Evolutionary conservation across 1,140 invertebrate species (phyloP), one percentile per base, ranked within the genome.

Genomic region (Diorhabda elongata): DNA sequence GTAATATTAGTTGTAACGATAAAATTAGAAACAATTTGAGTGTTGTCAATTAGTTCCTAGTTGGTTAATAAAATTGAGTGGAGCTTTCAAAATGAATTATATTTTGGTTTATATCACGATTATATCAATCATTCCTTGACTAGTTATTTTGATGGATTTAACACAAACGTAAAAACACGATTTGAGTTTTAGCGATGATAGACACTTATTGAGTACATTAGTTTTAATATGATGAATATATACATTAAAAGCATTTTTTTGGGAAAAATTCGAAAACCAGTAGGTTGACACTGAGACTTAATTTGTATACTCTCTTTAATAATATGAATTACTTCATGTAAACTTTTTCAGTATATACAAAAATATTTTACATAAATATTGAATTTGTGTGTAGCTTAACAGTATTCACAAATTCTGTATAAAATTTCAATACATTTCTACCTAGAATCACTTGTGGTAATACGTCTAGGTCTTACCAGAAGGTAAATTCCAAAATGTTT

Each of bases 341-440:
- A 9, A 41, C 42, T 61, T 61, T 11, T 61, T 61, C 59, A 61
- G 42, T 61, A 61, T 61, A 61, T 61, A 61, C 59, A 61, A 61
- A 61, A 61, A 61, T 61, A 61, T 61, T 41, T 61, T 61, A 61
- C 59, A 61, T 61, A 61, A 61, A 61, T 61, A 61, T 61, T 8
- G 59, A 2, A 61, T 61, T 42, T 41, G 26, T 61, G 26, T 61
- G 26, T 9, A 61, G 6, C 26, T 41, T 42, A 6, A 43, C 11
- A 61, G n/a, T 61, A 41, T 61, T 61, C 59, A 61, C 7, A 61
- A 61, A 42, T 61, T 42, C 59, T 8, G 42, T 43, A 61, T 61
- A 61, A 61, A 61, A 61, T 61, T 61, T 61, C 41, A 61, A 42
- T 41, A 43, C 9, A 43, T 41, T n/a, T 52, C 47, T 52, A 52